These are phyloP conservation scores for Mormyrus iriodes DNA, from an alignment of 2,113 vertebrate species.

Conservation along the genomic window DNA sequence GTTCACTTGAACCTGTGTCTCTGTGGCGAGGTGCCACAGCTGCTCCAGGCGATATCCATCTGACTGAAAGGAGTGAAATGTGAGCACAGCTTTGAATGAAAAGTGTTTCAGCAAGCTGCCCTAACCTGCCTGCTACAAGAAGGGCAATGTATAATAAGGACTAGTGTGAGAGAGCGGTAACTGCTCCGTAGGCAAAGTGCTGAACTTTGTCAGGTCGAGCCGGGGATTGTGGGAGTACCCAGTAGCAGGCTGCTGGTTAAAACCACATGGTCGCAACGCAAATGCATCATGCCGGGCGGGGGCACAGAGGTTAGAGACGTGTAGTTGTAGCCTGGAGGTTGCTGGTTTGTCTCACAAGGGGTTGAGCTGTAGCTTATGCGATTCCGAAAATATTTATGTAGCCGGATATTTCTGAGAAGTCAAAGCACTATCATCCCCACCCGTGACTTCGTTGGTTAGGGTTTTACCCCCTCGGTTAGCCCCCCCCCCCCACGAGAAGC, in stretches of 20 bases:
- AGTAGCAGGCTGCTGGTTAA: not conserved
- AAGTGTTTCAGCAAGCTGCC: not conserved
- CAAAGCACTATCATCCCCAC: not conserved
- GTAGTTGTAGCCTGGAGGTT: not conserved
- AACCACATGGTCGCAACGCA: not conserved
- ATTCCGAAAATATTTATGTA: not conserved
- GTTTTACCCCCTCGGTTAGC: too few species aligned
- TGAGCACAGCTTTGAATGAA: not conserved
- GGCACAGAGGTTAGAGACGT: not conserved
- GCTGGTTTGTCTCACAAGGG: not conserved
- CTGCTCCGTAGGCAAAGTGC: not conserved
- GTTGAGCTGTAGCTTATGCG: not conserved
- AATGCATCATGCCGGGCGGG: not conserved
- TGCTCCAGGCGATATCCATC: not conserved
- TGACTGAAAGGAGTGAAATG: not conserved
- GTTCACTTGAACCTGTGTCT: not conserved
- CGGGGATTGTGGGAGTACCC: not conserved
- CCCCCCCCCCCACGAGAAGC: too few species aligned
- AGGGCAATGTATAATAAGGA: not conserved
- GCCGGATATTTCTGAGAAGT: not conserved
- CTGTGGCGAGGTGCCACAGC: not conserved
- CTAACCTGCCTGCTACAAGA: not conserved
- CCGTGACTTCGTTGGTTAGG: not conserved
- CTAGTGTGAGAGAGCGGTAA: not conserved
- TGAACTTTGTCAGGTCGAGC: not conserved